Base-by-base conservation (phyloP, 2,797 vertebrate genomes). In the Valencia hispanica region DNA sequence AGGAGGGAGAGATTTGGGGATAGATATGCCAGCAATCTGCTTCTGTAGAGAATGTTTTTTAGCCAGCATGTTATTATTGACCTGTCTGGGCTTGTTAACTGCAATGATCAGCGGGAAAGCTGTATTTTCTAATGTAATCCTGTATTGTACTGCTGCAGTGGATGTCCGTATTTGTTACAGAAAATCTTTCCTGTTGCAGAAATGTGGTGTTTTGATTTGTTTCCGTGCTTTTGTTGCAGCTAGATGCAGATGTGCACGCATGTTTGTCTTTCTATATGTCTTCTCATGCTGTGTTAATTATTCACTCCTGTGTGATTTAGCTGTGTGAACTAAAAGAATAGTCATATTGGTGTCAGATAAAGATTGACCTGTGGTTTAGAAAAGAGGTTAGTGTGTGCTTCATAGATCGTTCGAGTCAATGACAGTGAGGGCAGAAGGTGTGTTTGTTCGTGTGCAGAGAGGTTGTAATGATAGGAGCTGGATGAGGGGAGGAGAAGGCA, bases 401-500 rank as follows among this genome's bases (percentile, higher is more conserved):
- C 30, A 74, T 71, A 78, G 80, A 45, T 84, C 32, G 32, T 78
- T 77, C 73, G 32, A 1, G 7, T 84, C 85, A 88, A 87, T 83
- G 41, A 30, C 73, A 86, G 72, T 48, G 68, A 59, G 74, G 43
- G 78, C 22, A 73, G 27, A 63, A 76, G 48, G 73, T 84, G 81
- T 81, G 83, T 82, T 68, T 74, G 74, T 83, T 70, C 27, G 72
- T 78, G 78, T 83, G 75, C 86, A 78, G 73, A 80, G 82, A 79
- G 57, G 45, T 36, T 84, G 79, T 91, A 91, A 89, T 92, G 83
- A 92, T 82, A 90, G 84, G 86, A 79, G 72, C 73, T 66, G 73
- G 73, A 66, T 45, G 87, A 91, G 84, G 86, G 87, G 89, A 87
- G 90, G 93, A 80, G 75, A 86, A 34, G 85, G 73, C 84, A 91